Conservation (phyloP, 2,888 invertebrate species). For the Cheilosia vulpina region DNA sequence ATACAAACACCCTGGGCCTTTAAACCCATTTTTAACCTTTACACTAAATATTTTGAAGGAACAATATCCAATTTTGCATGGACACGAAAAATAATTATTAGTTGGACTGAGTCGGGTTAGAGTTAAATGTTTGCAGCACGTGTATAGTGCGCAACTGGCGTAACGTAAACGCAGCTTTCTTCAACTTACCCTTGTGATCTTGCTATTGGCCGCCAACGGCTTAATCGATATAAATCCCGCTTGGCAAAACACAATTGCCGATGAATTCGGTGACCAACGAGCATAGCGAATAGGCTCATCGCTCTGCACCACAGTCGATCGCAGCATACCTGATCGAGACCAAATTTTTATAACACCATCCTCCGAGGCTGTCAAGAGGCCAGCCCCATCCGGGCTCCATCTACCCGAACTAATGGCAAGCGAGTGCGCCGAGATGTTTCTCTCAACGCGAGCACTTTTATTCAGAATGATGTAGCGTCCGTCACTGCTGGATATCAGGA, state of each 20-base stretch:
- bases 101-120: too few relatives aligned
- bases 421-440: slow-evolving; percentile 95
- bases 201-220: slow-evolving; percentile 89
- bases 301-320: slow-evolving; percentile 93
- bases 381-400: slow-evolving; percentile 98
- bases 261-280: slow-evolving; percentile 91
- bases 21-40: too few relatives aligned
- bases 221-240: slow-evolving; percentile 88
- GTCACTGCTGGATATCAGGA: slow-evolving; percentile 94
- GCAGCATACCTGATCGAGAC: slow-evolving; percentile 97
- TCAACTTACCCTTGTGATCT: slow-evolving; percentile 87
- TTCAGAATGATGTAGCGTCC: slow-evolving; percentile 95
- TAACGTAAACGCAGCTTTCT: too few relatives aligned
- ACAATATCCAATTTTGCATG: too few relatives aligned
- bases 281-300: slow-evolving; percentile 93
- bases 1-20: too few relatives aligned
- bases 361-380: slow-evolving; percentile 97
- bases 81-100: too few relatives aligned
- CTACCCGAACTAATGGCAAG: slow-evolving; percentile 94
- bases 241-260: slow-evolving; percentile 88
- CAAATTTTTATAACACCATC: slow-evolving; percentile 98
- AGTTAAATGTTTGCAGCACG: background rate
- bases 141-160: background rate
- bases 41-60: too few relatives aligned
- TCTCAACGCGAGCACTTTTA: slow-evolving; percentile 95